Conservation (phyloP, 2,113 vertebrate species). For the Semnornis frantzii region DNA sequence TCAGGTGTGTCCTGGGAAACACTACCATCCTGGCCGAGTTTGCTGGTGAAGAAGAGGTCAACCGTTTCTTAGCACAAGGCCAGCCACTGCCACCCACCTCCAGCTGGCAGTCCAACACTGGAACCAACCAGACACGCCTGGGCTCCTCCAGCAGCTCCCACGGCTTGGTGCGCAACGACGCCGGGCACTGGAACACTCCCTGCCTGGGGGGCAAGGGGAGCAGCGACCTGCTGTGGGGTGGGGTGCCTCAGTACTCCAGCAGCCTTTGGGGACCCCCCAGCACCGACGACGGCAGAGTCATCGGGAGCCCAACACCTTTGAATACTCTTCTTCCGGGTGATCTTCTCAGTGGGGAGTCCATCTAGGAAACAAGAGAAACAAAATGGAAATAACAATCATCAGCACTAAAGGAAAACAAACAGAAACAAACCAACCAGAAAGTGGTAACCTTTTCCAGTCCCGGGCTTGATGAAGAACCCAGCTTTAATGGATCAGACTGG, state of each 20-base stretch:
- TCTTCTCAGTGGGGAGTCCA: constrained; percentile 95
- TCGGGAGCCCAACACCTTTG: constrained; percentile 92
- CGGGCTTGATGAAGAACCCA: constrained; percentile 69
- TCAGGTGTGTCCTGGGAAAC: constrained; percentile 98
- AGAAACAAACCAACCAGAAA: not conserved
- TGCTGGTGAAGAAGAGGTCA: constrained; percentile 96
- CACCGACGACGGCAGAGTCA: constrained; percentile 88
- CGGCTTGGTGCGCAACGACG: constrained; percentile 79
- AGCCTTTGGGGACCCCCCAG: constrained; percentile 95
- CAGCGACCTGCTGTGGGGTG: constrained; percentile 94
- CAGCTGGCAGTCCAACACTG: constrained; percentile 94
- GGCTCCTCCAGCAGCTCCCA: constrained; percentile 84
- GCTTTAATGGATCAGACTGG: constrained; percentile 68
- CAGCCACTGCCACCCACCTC: constrained; percentile 92
- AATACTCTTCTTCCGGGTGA: constrained; percentile 96
- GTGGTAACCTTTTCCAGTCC: constrained; percentile 74
- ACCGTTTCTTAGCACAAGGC: constrained; percentile 96
- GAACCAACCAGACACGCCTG: constrained; percentile 86
- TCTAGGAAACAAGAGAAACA: constrained; percentile 78
- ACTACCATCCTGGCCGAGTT: constrained; percentile 99
- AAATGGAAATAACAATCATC: constrained; percentile 64
- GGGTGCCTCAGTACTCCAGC: constrained; percentile 93
- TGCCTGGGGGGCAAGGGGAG: constrained; percentile 83
- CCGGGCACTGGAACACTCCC: constrained; percentile 88
- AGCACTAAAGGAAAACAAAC: constrained; percentile 77